These are phyloP conservation scores for Cepaea hortensis DNA, from an alignment of 2,888 invertebrate genomes.

Conservation along the genomic window DNA sequence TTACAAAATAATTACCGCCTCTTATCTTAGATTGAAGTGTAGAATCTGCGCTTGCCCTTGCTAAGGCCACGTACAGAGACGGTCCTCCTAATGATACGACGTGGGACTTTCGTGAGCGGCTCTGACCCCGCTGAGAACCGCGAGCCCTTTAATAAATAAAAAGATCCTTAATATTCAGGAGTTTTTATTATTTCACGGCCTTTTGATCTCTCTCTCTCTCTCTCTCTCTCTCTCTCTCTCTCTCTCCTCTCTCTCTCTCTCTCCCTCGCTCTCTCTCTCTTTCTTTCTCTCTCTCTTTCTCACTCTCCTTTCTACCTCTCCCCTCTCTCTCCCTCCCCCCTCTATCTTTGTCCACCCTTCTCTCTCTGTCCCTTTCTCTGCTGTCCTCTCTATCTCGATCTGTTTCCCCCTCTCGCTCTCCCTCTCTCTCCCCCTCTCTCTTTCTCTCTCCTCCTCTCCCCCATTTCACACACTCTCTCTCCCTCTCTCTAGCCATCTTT, in stretches of 20 bases:
- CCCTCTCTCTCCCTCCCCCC: not conserved
- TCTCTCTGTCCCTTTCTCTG: not conserved
- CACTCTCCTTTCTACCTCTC: not conserved
- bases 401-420: not conserved
- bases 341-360: not conserved
- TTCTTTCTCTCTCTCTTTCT: not conserved
- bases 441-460: not conserved
- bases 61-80: not conserved
- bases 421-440: not conserved
- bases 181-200: not conserved
- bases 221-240: not conserved
- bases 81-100: not conserved
- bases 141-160: not conserved
- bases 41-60: not conserved
- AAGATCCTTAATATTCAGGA: not conserved
- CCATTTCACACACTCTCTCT: not conserved
- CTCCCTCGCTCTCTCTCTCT: not conserved
- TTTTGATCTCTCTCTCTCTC: not conserved
- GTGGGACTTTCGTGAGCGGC: too few relatives aligned
- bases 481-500: not conserved
- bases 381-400: not conserved
- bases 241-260: not conserved
- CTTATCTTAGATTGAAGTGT: too few relatives aligned
- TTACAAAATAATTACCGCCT: too few relatives aligned
- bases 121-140: too few relatives aligned